Base-by-base conservation (phyloP, 2,797 vertebrate species). In the Chiroxiphia lanceolata region DNA sequence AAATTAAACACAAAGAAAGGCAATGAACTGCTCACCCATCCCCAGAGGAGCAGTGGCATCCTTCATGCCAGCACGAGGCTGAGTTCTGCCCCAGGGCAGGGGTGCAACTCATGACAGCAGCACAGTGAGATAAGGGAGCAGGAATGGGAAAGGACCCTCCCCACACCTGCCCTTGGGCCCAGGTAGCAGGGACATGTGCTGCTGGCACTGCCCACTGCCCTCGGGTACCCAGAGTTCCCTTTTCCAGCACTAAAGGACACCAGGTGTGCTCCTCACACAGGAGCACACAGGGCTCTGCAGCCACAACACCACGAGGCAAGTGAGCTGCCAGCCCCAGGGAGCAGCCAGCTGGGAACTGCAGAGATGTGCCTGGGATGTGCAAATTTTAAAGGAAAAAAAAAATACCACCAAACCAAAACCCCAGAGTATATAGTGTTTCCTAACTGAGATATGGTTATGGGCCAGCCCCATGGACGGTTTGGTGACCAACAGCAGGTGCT, bases 1-100 rank as follows among this genome's bases (percentile, higher is more conserved):
- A 83, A 93, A 72, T 87, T 70, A 91, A 89, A 96, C 93, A 93
- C 78, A 65, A 87, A 90, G 86, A 94, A 94, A 95, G 89, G 94
- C 96, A 95, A 94, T 36, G 64, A 95, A 90, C 93, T 91, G 95
- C 90, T 75, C 64, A 69, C 56, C 90, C 94, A 76, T 36, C 94
- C 86, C 42, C 59, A 82, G 93, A 93, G 93, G 79, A 89, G 94
- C 80, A 89, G 71, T 13, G 54, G 84, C 89, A 93, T 86, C 83
- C 84, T 94, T 93, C 89, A 77, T 31, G 79, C 67, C 93, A 83
- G 85, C 91, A 67, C 40, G 38, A 76, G 87, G 79, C 36, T 7
- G 33, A 34, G 38, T 18, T 80, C 78, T 90, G 90, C 74, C 90
- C 3, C 0, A 74, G 78, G 86, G 81, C 87, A 60, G 83, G 85